Base-by-base conservation (phyloP, 2,797 vertebrate genomes). In the Scomberomorus guttatus region DNA sequence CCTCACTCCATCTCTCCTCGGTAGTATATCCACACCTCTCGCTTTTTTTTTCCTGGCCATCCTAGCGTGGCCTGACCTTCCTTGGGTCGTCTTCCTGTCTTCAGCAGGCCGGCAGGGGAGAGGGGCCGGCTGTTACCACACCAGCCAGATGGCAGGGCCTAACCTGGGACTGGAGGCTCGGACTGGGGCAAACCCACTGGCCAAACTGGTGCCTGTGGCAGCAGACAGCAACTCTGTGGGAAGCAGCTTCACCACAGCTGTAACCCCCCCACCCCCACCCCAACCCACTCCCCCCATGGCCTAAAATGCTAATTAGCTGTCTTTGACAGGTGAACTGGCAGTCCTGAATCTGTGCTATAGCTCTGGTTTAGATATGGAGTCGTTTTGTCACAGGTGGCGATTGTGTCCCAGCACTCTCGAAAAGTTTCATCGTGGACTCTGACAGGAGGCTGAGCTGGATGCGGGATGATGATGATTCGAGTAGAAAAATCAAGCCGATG, bases 171-270 rank as follows among this genome's bases (percentile, higher is more conserved):
- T 29, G 80, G 68, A 82, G 70, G 18, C 66, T 64, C 46, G 66
- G 81, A 84, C 67, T 57, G 68, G 80, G 85, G 77, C 48, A 79
- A 70, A 75, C 89, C 81, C 75, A 81, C 77, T 70, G 79, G 86
- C 91, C 92, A 92, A 88, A 88, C 81, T 81, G 82, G 82, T 85
- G 62, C 57, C 85, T 76, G 79, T 76, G 81, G 83, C 82, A 82
- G 93, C 93, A 93, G 93, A 93, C 90, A 89, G 82, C 48, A 80
- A 48, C 91, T 74, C 90, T 77, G 92, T 79, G 67, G 91, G 93
- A 89, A 83, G 85, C 75, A 51, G 73, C 81, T 77, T 72, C 75
- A 52, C 52, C 69, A 64, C 76, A 34, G 22, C 79, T 70, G 75
- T 59, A 58, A 9, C 73, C 48, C 62, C 61, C 78, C 39, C 32